A percentile compares a stretch with the other conserved stretches of the same genome.
Conservation (phyloP, 1,140 invertebrate genomes). For the Acromyrmex charruanus region DNA sequence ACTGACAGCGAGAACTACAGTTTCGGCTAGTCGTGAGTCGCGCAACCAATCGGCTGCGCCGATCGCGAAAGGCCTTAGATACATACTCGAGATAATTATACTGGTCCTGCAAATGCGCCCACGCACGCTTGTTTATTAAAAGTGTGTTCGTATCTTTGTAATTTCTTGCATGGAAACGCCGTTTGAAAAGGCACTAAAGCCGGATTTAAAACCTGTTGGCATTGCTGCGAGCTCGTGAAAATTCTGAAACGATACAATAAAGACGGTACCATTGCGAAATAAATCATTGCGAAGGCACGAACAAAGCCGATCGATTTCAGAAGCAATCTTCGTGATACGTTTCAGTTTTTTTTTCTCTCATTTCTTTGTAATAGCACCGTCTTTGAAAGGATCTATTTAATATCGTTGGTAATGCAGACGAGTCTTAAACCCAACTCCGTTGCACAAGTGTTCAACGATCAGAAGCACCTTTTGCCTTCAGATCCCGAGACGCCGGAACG, state of each 20-base stretch:
- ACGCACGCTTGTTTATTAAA: conserved; percentile 1
- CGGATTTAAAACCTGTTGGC: background rate
- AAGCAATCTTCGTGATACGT: background rate
- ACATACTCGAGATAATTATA: conserved; percentile 41
- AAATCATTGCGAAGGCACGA: conserved; percentile 4
- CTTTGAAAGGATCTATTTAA: background rate
- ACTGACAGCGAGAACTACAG: conserved; percentile 10
- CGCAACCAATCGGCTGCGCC: background rate
- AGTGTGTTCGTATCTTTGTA: conserved; percentile 21
- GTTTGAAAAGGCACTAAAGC: background rate
- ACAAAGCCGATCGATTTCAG: conserved; percentile 18
- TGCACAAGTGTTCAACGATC: conserved; percentile 17
- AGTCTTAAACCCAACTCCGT: conserved; percentile 4
- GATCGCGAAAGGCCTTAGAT: conserved; percentile 4
- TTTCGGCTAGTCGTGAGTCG: conserved; percentile 28
- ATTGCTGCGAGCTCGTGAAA: background rate
- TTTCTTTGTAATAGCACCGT: background rate
- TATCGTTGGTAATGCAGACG: conserved; percentile 2
- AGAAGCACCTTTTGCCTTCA: background rate
- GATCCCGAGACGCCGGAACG: background rate
- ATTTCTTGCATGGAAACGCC: conserved; percentile 21
- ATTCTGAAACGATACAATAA: conserved; percentile 20
- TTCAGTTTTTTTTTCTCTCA: background rate
- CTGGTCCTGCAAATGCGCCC: conserved; percentile 20
- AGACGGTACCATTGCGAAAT: background rate